Percentiles rank a stretch among this genome's conserved stretches.
Conservation (phyloP, 2,113 vertebrate genomes). For the Motacilla tschutschensis region DNA sequence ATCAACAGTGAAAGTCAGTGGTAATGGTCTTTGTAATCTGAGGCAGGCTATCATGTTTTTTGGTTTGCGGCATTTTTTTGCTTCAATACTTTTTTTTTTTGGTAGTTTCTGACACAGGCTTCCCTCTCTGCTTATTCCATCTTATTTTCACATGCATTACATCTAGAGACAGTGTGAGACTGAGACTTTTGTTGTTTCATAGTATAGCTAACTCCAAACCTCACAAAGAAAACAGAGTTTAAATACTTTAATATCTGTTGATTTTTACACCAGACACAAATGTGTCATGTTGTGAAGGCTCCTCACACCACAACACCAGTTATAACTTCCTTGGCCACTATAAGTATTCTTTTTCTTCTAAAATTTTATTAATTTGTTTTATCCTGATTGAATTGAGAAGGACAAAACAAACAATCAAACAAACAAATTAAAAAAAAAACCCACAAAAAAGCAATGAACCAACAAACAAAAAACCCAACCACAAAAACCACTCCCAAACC, state of each 20-base stretch:
- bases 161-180: not conserved
- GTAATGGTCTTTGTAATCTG: not conserved
- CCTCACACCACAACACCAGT: not conserved
- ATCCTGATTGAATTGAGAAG: not conserved
- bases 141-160: not conserved
- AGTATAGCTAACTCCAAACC: not conserved
- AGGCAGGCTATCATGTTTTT: accelerated
- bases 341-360: not conserved
- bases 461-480: not conserved
- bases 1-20: not conserved
- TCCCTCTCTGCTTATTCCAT: not conserved
- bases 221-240: not conserved
- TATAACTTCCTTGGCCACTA: not conserved
- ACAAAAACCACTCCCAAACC: too few species aligned
- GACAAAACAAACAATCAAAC: not conserved
- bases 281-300: not conserved
- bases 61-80: not conserved
- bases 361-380: not conserved
- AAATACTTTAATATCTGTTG: not conserved
- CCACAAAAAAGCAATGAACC: accelerated
- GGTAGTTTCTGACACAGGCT: accelerated
- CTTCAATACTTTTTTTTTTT: not conserved
- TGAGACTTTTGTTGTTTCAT: not conserved
- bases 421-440: not conserved
- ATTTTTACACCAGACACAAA: not conserved